A percentile compares a stretch with the other conserved stretches of the same genome.
Conservation (phyloP, 1,140 invertebrate genomes). For the Battus philenor region DNA sequence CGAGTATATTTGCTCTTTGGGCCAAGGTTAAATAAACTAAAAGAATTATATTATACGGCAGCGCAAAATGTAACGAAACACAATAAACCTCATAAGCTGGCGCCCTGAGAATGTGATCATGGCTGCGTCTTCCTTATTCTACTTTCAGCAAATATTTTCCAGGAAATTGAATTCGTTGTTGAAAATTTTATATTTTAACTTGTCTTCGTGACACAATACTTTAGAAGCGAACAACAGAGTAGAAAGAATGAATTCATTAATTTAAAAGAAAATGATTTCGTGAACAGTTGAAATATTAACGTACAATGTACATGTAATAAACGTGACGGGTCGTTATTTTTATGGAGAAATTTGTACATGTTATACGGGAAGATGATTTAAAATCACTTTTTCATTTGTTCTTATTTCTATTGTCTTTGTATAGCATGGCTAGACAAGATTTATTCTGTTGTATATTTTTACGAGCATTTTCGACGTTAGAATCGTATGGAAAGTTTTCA, state of each 20-base stretch:
- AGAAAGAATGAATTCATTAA: too few relatives aligned
- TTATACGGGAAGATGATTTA: constrained; percentile 1
- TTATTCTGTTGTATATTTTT: constrained; percentile 15
- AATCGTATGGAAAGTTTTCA: constrained; percentile 12
- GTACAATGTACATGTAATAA: constrained; percentile 1
- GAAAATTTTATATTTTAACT: constrained; percentile 21
- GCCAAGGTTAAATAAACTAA: constrained; percentile 5
- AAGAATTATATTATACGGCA: constrained; percentile 5
- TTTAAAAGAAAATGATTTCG: too few relatives aligned
- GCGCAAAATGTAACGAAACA: constrained; percentile 11
- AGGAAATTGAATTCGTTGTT: constrained; percentile 26
- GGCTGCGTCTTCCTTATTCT: constrained; percentile 17
- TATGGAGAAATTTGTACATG: constrained; percentile 7
- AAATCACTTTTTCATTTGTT: constrained; percentile 14
- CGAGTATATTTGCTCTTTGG: too few relatives aligned
- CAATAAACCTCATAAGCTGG: constrained; percentile 18
- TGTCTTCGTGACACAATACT: constrained; percentile 5
- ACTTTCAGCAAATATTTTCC: constrained; percentile 19
- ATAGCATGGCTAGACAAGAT: constrained; percentile 8
- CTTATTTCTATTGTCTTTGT: constrained; percentile 11
- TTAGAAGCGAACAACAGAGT: neutral
- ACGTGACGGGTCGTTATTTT: neutral
- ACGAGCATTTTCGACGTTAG: constrained; percentile 12
- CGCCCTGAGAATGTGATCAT: constrained; percentile 17
- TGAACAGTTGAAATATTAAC: constrained; percentile 2